Evolutionary conservation across 2,797 vertebrate genomes (phyloP).

Genomic region (Sternarchorhynchus goeldii): DNA sequence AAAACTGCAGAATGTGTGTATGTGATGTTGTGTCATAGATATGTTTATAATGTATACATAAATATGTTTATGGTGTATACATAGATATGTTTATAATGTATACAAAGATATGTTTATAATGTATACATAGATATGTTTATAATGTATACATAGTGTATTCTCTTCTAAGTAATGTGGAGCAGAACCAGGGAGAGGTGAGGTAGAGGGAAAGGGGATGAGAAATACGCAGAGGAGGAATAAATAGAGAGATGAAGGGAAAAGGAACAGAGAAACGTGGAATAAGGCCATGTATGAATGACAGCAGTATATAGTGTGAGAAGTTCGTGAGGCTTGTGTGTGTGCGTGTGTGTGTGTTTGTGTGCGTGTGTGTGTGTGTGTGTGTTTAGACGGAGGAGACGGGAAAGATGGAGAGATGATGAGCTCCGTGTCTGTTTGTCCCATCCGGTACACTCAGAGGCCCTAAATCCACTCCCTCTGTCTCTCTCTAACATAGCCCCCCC

Average conservation of each 20-base stretch:
- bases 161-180: neutral
- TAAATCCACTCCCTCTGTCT: constrained; percentile 18
- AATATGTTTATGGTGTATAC: no score
- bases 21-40: neutral
- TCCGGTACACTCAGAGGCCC: constrained; percentile 19
- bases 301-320: neutral
- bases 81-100: no score
- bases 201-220: neutral
- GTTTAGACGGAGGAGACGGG: neutral
- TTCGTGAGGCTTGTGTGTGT: neutral
- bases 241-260: neutral
- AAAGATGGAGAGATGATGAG: constrained; percentile 32
- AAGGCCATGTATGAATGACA: neutral
- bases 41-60: neutral
- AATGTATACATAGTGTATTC: neutral
- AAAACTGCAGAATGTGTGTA: neutral
- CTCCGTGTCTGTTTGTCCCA: constrained; percentile 33
- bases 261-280: neutral
- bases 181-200: neutral
- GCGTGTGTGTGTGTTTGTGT: constrained; percentile 12
- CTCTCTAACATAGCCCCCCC: constrained; percentile 6
- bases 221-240: neutral
- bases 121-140: no score
- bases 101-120: no score
- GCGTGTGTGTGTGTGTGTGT: constrained; percentile 11